phyloP scores from a whole-genome alignment of 2,113 vertebrate species.

The Nestor notabilis region DNA sequence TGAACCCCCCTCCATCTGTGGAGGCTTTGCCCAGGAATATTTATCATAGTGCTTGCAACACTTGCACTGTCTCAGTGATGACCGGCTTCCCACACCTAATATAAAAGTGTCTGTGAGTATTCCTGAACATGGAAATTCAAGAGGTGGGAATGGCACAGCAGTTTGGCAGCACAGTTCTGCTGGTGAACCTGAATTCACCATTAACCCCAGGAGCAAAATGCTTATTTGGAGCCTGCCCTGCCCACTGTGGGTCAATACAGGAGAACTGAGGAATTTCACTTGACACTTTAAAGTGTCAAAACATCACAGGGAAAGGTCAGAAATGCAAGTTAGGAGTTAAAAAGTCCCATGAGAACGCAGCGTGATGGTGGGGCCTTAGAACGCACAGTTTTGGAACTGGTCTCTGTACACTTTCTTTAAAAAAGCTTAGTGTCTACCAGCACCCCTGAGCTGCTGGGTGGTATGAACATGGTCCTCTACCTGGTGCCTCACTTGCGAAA shows the following conservation, averaged over 20 bases:
- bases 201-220: neutral
- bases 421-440: neutral
- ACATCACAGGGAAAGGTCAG: neutral
- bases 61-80: neutral
- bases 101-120: fast-evolving
- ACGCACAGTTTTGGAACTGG: neutral
- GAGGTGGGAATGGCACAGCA: fast-evolving
- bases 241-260: neutral
- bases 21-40: neutral
- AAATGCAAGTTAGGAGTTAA: neutral
- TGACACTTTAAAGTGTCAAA: neutral
- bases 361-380: neutral
- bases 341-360: neutral
- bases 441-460: neutral
- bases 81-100: fast-evolving
- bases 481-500: neutral
- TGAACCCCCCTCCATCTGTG: neutral
- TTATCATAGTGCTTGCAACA: neutral
- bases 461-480: fast-evolving
- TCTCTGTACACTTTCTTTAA: neutral
- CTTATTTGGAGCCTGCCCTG: neutral
- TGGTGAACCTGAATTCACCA: neutral
- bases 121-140: neutral
- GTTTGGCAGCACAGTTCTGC: neutral
- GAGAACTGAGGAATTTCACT: neutral